Conservation (phyloP, 2,797 vertebrate genomes). For the Bovichtus variegatus region DNA sequence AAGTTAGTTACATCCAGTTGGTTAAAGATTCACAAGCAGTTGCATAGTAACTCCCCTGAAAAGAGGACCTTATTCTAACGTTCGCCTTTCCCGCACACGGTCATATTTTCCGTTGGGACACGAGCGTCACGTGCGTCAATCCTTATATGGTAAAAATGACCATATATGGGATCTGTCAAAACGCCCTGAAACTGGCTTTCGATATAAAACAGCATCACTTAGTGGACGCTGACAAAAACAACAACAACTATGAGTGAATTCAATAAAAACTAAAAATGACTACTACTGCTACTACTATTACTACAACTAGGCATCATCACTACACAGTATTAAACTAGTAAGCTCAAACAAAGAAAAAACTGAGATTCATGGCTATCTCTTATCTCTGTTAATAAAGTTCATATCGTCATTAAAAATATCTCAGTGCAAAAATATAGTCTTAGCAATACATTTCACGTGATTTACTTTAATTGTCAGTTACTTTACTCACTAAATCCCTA, state of each 20-base stretch:
- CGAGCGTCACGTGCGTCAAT: conserved; percentile 39
- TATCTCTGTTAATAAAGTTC: neutral
- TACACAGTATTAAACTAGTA: neutral
- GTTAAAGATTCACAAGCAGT: neutral
- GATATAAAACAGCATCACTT: conserved; percentile 9
- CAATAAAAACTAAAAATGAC: neutral
- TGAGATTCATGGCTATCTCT: no score
- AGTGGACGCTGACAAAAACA: conserved; percentile 18
- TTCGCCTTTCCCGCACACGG: conserved; percentile 76
- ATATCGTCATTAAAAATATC: neutral
- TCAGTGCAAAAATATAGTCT: neutral
- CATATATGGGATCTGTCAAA: conserved; percentile 47
- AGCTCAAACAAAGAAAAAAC: neutral
- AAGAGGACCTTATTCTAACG: conserved; percentile 50
- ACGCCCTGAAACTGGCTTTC: rapidly evolving
- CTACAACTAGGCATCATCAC: no score
- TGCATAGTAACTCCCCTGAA: neutral
- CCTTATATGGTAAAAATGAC: conserved; percentile 63
- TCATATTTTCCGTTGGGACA: conserved; percentile 73
- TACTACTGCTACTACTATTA: neutral
- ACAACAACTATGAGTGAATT: neutral
- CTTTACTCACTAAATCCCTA: neutral
- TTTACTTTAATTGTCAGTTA: neutral
- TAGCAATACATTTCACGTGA: neutral
- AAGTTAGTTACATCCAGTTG: neutral